Conservation (phyloP, 2,888 invertebrate species). For the Oeneis ivallda region DNA sequence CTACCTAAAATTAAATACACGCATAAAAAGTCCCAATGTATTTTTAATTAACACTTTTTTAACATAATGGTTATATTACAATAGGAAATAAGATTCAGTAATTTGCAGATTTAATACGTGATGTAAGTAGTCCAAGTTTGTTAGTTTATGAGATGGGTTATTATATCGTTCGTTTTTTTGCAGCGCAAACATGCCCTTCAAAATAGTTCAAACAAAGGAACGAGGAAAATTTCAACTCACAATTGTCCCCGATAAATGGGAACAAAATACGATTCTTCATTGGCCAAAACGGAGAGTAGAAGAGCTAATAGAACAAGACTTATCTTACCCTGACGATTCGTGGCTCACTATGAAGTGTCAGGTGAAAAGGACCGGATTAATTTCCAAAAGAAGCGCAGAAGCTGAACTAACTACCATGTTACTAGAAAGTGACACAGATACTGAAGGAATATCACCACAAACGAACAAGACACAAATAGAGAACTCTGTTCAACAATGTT, state of each 20-base stretch:
- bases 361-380: conserved; percentile 5
- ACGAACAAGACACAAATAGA: conserved; percentile 8
- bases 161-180: conserved; percentile 9
- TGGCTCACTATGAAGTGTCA: conserved; percentile 8
- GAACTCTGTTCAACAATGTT: conserved; percentile 7
- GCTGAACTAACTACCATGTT: conserved; percentile 5
- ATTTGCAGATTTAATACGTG: conserved; percentile 9
- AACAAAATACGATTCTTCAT: conserved; percentile 8
- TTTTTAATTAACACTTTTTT: conserved; percentile 5
- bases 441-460: conserved; percentile 8
- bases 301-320: conserved; percentile 6
- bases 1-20: conserved; percentile 1
- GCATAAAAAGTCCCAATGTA: background rate
- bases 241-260: conserved; percentile 6
- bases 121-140: conserved; percentile 5
- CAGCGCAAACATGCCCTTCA: conserved; percentile 8
- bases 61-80: conserved; percentile 3
- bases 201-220: conserved; percentile 7
- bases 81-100: conserved; percentile 9
- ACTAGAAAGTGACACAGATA: conserved; percentile 8
- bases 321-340: conserved; percentile 6
- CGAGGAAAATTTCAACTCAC: conserved; percentile 5
- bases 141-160: conserved; percentile 8
- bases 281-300: conserved; percentile 7
- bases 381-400: conserved; percentile 2